Percentiles rank a stretch among this genome's conserved stretches.
Conservation (phyloP, 1,140 invertebrate species). For the Gonioctena quinquepunctata region DNA sequence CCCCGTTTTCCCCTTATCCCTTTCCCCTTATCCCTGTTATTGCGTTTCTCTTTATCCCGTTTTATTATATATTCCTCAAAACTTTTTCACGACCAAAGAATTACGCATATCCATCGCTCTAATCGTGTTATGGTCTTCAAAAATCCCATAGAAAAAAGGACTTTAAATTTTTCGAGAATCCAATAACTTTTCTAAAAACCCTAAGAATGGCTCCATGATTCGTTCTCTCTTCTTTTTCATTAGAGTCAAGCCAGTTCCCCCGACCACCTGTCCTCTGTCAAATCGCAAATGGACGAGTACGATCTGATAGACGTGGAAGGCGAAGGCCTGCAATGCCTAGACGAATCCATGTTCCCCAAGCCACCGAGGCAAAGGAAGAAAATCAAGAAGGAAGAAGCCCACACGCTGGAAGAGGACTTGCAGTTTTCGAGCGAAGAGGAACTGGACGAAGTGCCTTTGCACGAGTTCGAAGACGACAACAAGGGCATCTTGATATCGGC, state of each 20-base stretch:
- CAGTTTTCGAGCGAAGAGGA: conserved; percentile 77
- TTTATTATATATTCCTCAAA: too few species aligned
- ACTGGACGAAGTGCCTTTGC: conserved; percentile 67
- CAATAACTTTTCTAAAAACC: too few species aligned
- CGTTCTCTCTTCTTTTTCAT: too few species aligned
- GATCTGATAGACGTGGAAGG: conserved; percentile 77
- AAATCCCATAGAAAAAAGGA: too few species aligned
- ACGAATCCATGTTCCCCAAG: conserved; percentile 47
- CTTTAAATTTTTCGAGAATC: too few species aligned
- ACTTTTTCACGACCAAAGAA: too few species aligned
- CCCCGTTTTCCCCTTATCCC: too few species aligned
- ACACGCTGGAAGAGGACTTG: conserved; percentile 67
- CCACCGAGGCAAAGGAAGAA: conserved; percentile 49
- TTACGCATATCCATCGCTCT: too few species aligned
- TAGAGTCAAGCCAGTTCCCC: conserved; percentile 66
- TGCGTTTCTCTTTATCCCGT: too few species aligned
- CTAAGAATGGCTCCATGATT: too few species aligned
- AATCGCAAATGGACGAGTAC: conserved; percentile 62
- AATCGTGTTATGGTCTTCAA: too few species aligned
- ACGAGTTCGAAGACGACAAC: conserved; percentile 61
- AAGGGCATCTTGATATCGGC: conserved; percentile 60
- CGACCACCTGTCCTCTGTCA: conserved; percentile 59
- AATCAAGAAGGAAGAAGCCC: conserved; percentile 58
- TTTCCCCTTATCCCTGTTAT: too few species aligned
- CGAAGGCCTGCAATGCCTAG: conserved; percentile 44